A percentile compares a stretch with the other conserved stretches of the same genome.
These are phyloP conservation scores for Lamproptera curius DNA, from an alignment of 2,888 invertebrate genomes.

Conservation along the genomic window DNA sequence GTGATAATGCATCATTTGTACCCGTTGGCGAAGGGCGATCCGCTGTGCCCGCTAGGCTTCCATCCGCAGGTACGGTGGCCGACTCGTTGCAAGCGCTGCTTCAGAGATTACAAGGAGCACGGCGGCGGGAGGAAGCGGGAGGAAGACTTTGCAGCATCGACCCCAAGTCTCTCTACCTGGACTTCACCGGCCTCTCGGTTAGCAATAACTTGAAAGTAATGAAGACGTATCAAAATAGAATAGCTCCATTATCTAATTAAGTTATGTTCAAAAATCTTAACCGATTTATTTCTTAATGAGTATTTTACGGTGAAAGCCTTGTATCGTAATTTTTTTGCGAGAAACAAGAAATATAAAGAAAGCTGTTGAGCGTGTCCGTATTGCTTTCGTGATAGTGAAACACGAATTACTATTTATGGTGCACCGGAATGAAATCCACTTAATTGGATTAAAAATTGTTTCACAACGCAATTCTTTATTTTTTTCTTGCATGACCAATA, in stretches of 20 bases:
- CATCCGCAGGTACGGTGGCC: conserved; percentile 97
- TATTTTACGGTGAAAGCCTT: conserved; percentile 6
- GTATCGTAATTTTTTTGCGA: not conserved
- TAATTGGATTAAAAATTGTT: too few relatives aligned
- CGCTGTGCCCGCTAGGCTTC: conserved; percentile 94
- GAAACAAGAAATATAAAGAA: conserved; percentile 11
- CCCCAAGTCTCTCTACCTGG: conserved; percentile 86
- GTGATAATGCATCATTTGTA: conserved; percentile 84
- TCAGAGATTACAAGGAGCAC: conserved; percentile 95
- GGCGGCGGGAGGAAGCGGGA: conserved; percentile 83
- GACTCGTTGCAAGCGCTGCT: conserved; percentile 94
- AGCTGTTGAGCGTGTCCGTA: not conserved
- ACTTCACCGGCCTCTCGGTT: conserved; percentile 79
- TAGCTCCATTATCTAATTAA: too few relatives aligned
- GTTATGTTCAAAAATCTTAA: too few relatives aligned
- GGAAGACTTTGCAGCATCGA: conserved; percentile 84
- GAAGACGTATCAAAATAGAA: too few relatives aligned
- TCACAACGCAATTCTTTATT: too few relatives aligned
- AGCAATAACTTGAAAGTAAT: too few relatives aligned
- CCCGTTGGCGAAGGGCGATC: conserved; percentile 90
- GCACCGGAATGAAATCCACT: too few relatives aligned
- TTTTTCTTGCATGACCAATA: too few relatives aligned
- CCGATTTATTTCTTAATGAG: too few relatives aligned
- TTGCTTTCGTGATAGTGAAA: conserved; percentile 5
- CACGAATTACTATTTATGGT: conserved; percentile 11